Percentiles rank a stretch among this genome's conserved stretches.
These are phyloP conservation scores for Cladorhizidae sp. DNA, from an alignment of 37 sponge, comb jelly and placozoan genomes.

Conservation along the genomic window DNA sequence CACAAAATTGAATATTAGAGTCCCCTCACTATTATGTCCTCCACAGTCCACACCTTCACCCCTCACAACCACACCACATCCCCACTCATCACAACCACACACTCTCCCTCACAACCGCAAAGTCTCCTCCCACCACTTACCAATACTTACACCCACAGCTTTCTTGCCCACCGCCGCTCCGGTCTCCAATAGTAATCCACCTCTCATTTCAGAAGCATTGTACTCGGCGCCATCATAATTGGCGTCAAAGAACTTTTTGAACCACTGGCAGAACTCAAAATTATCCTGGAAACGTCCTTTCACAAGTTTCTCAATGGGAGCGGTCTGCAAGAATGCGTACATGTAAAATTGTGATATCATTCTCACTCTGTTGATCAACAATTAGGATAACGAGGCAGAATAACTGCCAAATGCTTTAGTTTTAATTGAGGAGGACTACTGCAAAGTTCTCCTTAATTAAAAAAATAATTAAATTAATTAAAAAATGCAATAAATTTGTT, in stretches of 20 bases:
- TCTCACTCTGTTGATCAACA: not conserved
- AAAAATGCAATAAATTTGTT: no score
- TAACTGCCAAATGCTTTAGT: no score
- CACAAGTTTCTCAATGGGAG: constrained; percentile 92
- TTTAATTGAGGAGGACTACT: no score
- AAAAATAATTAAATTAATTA: no score
- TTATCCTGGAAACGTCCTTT: constrained; percentile 98
- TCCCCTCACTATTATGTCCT: no score
- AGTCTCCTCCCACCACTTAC: not conserved
- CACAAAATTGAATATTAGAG: no score
- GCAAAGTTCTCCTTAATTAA: no score
- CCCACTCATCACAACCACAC: constrained; percentile 11
- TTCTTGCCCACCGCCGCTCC: constrained; percentile 24
- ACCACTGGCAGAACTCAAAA: constrained; percentile 99
- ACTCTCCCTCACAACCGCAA: constrained; percentile 2
- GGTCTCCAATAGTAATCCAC: constrained; percentile 48
- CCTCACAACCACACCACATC: no score
- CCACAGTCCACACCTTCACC: no score
- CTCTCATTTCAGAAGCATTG: constrained; percentile 79
- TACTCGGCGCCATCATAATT: constrained; percentile 88
- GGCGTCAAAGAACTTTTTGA: constrained; percentile 95
- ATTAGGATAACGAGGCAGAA: no score
- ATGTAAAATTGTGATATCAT: not conserved
- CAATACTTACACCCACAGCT: not conserved
- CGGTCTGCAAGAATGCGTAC: constrained; percentile 47